Percentiles rank a stretch among this genome's conserved stretches.
Evolutionary conservation across 2,797 vertebrate species (phyloP).

Genomic region (Enteromius unitaeniatus): DNA sequence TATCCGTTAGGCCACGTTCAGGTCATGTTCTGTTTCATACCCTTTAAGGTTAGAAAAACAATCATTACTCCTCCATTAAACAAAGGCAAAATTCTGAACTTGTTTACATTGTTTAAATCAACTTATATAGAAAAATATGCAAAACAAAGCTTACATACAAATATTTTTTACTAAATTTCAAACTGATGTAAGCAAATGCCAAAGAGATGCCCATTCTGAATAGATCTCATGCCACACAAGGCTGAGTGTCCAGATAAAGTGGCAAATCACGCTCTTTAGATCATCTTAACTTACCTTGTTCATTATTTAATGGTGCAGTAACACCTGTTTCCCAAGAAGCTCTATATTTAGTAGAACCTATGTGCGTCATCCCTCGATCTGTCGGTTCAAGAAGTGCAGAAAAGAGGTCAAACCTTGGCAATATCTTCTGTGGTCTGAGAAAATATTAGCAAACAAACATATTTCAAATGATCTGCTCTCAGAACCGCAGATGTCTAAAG

Average conservation of each 20-base stretch:
- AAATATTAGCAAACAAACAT: not conserved
- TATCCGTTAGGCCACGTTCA: not conserved
- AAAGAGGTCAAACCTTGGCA: not conserved
- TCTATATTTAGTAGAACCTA: constrained; percentile 14
- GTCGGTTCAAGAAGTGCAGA: not conserved
- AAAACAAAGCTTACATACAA: not conserved
- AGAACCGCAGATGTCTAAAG: not conserved
- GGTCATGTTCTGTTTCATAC: not conserved
- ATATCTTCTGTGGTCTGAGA: not conserved
- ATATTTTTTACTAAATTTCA: not conserved
- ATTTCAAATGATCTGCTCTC: not conserved
- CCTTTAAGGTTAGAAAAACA: not conserved
- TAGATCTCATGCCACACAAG: not conserved
- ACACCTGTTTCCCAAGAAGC: constrained; percentile 6
- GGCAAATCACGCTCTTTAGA: constrained; percentile 15
- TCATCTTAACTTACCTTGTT: constrained; percentile 38
- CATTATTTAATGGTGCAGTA: constrained; percentile 28
- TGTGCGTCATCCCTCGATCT: not conserved
- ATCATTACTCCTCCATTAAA: no score
- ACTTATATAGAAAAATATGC: not conserved
- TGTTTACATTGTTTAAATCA: no score
- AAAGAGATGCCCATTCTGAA: not conserved
- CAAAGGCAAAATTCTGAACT: no score
- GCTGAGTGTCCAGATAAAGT: constrained; percentile 25
- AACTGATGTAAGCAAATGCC: not conserved